Evolutionary conservation across 2,113 vertebrate species (phyloP).

Genomic region (Numida meleagris): DNA sequence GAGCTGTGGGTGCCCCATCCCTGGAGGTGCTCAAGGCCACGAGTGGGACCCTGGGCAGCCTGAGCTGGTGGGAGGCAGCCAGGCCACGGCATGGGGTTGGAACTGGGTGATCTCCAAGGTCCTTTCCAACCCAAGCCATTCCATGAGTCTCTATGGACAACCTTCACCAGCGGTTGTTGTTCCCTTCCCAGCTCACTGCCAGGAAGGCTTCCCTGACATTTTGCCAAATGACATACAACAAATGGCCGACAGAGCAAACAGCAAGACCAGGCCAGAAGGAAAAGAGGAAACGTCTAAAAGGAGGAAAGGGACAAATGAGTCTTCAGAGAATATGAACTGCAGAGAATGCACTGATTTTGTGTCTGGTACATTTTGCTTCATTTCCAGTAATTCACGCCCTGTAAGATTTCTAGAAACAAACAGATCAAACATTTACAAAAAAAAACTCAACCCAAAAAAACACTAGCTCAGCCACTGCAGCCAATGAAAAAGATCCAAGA

Average conservation of each 20-base stretch:
- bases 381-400: constrained; percentile 24
- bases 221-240: constrained; percentile 29
- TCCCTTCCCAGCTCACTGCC: background rate
- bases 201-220: constrained; percentile 25
- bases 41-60: no score
- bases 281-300: constrained; percentile 43
- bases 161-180: background rate
- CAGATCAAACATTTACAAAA: background rate
- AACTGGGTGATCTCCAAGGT: no score
- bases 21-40: no score
- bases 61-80: no score
- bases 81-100: no score
- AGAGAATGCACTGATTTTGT: constrained; percentile 34
- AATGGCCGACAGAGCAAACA: constrained; percentile 23
- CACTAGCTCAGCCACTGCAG: background rate
- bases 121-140: no score
- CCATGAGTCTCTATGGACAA: no score
- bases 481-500: background rate
- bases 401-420: constrained; percentile 11
- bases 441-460: background rate
- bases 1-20: no score
- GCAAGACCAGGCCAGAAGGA: constrained; percentile 18
- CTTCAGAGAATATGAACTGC: constrained; percentile 42
- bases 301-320: constrained; percentile 43
- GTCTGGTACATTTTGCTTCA: constrained; percentile 51